A percentile compares a stretch with the other conserved stretches of the same genome.
Evolutionary conservation across 2,113 vertebrate genomes (phyloP).

Genomic region (Aepyceros melampus): DNA sequence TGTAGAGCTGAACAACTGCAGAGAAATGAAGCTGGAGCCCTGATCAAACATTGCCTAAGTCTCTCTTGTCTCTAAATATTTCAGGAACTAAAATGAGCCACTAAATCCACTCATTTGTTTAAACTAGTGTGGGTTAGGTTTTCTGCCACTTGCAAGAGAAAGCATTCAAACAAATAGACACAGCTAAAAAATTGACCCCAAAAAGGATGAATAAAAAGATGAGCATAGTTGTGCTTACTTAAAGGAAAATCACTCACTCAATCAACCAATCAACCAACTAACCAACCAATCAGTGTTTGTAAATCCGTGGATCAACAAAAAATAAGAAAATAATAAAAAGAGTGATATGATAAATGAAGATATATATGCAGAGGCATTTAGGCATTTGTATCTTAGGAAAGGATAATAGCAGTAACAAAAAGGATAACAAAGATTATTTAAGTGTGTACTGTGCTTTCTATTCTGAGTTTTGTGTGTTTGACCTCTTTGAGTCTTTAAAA

Average conservation of each 20-base stretch:
- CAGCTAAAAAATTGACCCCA: background rate
- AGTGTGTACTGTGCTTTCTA: background rate
- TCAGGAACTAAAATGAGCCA: background rate
- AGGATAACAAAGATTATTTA: background rate
- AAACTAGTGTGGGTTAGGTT: background rate
- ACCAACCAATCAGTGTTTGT: background rate
- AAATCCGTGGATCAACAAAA: background rate
- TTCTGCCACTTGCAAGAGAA: background rate
- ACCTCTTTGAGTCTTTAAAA: background rate
- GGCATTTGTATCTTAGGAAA: background rate
- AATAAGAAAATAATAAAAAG: background rate
- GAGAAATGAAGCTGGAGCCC: background rate
- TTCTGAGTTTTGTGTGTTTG: background rate
- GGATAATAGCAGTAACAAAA: background rate
- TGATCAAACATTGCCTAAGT: background rate
- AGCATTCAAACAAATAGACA: background rate
- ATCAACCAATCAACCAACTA: background rate
- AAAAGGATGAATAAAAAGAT: background rate
- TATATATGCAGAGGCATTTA: background rate
- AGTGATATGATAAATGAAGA: background rate
- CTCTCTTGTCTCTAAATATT: background rate
- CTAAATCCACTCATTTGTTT: background rate
- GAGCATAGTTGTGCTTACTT: background rate
- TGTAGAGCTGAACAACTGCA: background rate
- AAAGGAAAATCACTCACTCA: background rate